These are phyloP conservation scores for Austrofundulus limnaeus DNA, from an alignment of 2,113 vertebrate species.

Conservation along the genomic window DNA sequence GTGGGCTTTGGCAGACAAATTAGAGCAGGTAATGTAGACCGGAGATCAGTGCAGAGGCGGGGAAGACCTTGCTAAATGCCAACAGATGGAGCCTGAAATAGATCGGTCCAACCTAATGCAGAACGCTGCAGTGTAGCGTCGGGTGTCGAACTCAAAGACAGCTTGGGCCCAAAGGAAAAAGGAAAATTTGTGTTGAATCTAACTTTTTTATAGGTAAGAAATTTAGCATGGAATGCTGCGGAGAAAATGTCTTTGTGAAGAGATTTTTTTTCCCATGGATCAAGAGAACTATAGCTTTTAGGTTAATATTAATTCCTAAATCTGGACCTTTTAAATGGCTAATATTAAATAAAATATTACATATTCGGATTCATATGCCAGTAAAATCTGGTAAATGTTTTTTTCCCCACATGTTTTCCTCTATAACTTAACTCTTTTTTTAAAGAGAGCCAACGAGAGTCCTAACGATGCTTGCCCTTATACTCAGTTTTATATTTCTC, in stretches of 20 bases:
- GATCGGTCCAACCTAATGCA: conserved; percentile 24
- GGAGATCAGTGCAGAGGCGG: conserved; percentile 74
- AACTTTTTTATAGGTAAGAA: conserved; percentile 26
- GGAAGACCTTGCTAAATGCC: conserved; percentile 74
- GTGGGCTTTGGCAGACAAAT: conserved; percentile 78
- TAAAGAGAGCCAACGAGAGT: background rate
- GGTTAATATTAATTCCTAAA: background rate
- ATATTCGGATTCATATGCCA: background rate
- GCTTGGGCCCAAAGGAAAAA: conserved; percentile 24
- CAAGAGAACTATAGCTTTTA: background rate
- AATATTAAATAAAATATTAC: background rate
- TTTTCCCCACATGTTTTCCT: background rate
- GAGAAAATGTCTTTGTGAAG: background rate
- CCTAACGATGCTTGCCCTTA: conserved; percentile 9
- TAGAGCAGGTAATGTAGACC: conserved; percentile 76
- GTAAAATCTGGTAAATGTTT: conserved; percentile 1
- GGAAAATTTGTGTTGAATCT: conserved; percentile 18
- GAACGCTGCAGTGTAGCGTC: conserved; percentile 47
- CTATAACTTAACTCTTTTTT: background rate
- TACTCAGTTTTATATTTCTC: conserved; percentile 17
- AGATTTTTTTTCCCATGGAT: background rate
- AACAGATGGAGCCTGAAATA: conserved; percentile 73
- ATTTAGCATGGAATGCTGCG: background rate
- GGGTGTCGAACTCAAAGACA: conserved; percentile 27
- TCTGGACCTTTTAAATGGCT: background rate